Evolutionary conservation across 2,888 invertebrate genomes (phyloP), one percentile per base, ranked within the genome.

Genomic region (Machimus rusticus): DNA sequence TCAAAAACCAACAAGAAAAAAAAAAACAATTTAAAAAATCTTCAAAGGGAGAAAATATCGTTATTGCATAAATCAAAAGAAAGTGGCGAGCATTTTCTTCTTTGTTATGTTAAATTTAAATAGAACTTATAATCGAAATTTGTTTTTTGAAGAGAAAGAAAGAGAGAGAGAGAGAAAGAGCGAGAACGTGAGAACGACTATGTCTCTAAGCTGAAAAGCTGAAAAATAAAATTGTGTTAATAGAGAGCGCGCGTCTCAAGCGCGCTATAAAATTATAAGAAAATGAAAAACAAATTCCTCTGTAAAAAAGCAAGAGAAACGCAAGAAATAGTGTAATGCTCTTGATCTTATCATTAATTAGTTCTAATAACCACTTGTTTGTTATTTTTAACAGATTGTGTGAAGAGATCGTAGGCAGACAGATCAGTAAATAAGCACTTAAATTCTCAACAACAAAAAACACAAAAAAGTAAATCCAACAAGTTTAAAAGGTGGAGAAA

Each of bases 121-220:
- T 74, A 85, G 74, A 85, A 74, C 74, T 74, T 85, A 85, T 85
- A 85, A 85, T 74, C 85, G 66, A 85, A 85, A 85, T 85, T 85
- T 85, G 74, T 85, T 85, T 85, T 51, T 37, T 74, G n/a, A 16
- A 51, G 51, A 51, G n/a, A 51, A 5, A 51, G 8, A 1, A 19
- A 51, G n/a, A 51, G 8, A 1, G 51, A 51, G n/a, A 51, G 51
- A 16, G n/a, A 51, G 51, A n/a, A 2, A 51, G 51, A 51, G n/a
- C 5, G n/a, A 51, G 51, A 51, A 19, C 51, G 51, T 6, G 8
- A 51, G 8, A 19, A 51, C 66, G 23, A 66, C 4, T 66, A 66
- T 23, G 28, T 66, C 23, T 51, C 66, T 2, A 23, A 66, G 66
- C 66, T 66, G 66, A 66, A 66, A 66, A 28, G 66, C 66, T 66